Conservation (phyloP, 2,113 vertebrate genomes). For the Cynopterus brachyotis region DNA sequence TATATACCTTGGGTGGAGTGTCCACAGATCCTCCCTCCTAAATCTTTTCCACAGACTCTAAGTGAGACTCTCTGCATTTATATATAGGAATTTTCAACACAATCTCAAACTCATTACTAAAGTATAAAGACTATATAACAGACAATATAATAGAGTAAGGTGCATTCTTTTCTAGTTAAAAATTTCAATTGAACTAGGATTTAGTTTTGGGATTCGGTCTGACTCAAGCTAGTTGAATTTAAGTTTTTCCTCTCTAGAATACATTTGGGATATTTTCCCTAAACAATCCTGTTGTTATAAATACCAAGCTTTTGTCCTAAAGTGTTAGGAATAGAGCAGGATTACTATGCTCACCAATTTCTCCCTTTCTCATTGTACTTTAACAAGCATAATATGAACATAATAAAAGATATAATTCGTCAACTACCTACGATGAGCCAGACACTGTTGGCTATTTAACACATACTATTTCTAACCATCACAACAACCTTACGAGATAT, state of each 20-base stretch:
- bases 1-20: not conserved
- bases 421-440: not conserved
- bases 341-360: not conserved
- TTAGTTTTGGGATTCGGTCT: not conserved
- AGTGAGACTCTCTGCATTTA: not conserved
- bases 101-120: conserved; percentile 13
- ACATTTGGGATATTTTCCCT: not conserved
- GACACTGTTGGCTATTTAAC: not conserved
- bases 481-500: not conserved
- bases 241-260: not conserved
- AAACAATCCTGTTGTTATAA: not conserved
- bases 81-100: not conserved
- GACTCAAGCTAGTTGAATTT: not conserved
- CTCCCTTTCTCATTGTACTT: not conserved
- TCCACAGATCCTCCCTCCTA: not conserved
- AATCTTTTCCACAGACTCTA: not conserved
- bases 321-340: not conserved
- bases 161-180: not conserved
- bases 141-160: not conserved
- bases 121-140: not conserved
- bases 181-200: not conserved
- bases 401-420: not conserved
- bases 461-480: not conserved
- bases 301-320: not conserved
- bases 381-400: not conserved